A percentile compares a stretch with the other conserved stretches of the same genome.
Evolutionary conservation across 2,113 vertebrate genomes (phyloP).

Genomic region (Todiramphus saurophagus): DNA sequence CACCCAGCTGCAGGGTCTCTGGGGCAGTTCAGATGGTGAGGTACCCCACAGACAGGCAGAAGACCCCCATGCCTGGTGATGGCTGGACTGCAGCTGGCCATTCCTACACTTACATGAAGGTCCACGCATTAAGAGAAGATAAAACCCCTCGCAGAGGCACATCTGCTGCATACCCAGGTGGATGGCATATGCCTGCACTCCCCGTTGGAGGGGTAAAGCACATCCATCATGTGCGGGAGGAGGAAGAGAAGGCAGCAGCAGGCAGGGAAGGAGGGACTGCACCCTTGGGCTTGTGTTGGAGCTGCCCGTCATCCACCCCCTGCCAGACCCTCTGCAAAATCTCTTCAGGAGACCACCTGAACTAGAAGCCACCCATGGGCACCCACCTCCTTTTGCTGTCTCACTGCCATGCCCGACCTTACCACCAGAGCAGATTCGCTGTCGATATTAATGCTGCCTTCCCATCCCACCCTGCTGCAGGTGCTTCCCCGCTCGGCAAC

Average conservation of each 20-base stretch:
- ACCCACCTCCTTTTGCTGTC: neutral
- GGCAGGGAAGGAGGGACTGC: neutral
- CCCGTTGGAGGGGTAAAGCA: accelerated
- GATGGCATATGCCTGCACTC: neutral
- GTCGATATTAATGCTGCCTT: neutral
- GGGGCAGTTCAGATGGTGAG: neutral
- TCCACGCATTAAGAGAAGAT: neutral
- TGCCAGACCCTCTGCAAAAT: neutral
- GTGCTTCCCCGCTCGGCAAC: conserved; percentile 15
- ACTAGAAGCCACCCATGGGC: neutral
- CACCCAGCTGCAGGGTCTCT: neutral
- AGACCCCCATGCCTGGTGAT: accelerated
- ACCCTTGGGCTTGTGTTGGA: neutral
- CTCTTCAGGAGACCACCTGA: neutral
- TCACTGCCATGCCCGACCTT: neutral
- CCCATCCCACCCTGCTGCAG: conserved; percentile 22
- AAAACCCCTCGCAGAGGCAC: neutral
- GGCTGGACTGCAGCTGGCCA: neutral
- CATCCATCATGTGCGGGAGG: neutral
- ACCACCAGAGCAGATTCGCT: neutral
- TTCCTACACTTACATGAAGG: neutral
- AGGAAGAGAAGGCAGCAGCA: neutral
- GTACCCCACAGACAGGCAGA: neutral
- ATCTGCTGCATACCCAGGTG: neutral
- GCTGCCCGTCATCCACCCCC: neutral